Percentiles rank a stretch among this genome's conserved stretches.
phyloP scores from a whole-genome alignment of 2,797 vertebrate genomes.

The Champsocephalus gunnari region DNA sequence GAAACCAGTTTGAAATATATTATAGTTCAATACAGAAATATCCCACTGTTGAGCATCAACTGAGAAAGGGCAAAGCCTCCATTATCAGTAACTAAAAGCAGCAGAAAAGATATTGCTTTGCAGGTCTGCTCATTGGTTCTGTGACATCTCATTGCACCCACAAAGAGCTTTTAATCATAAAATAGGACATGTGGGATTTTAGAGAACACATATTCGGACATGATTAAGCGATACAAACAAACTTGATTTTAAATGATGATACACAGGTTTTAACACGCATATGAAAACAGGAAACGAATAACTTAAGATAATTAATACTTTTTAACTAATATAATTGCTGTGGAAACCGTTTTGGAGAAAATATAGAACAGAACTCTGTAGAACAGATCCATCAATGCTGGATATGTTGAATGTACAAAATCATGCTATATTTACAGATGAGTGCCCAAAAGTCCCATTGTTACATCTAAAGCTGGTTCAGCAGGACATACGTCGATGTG shows the following conservation, averaged over 20 bases:
- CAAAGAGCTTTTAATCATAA: conserved; percentile 35
- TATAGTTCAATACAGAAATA: conserved; percentile 57
- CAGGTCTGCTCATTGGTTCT: conserved; percentile 5
- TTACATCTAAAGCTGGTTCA: conserved; percentile 62
- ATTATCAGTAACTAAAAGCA: conserved; percentile 70
- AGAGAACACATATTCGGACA: conserved; percentile 27
- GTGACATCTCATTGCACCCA: conserved; percentile 7
- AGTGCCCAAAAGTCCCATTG: conserved; percentile 68
- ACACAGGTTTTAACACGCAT: conserved; percentile 27
- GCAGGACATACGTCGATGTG: conserved; percentile 72
- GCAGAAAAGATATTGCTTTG: conserved; percentile 50
- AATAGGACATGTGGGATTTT: conserved; percentile 10
- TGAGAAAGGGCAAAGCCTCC: conserved; percentile 45
- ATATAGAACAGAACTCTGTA: conserved; percentile 49
- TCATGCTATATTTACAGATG: conserved; percentile 73
- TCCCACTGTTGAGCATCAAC: conserved; percentile 53
- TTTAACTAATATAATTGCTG: conserved; percentile 70
- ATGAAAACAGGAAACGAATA: conserved; percentile 68
- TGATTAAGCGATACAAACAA: conserved; percentile 35
- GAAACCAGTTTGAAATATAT: conserved; percentile 65
- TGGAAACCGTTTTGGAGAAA: conserved; percentile 56
- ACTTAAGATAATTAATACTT: conserved; percentile 75
- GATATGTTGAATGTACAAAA: conserved; percentile 62
- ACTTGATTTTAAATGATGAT: conserved; percentile 26
- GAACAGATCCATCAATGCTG: conserved; percentile 52